Evolutionary conservation across 2,113 vertebrate species (phyloP), one percentile per base, ranked within the genome.

Genomic region (Oceanodroma tethys): DNA sequence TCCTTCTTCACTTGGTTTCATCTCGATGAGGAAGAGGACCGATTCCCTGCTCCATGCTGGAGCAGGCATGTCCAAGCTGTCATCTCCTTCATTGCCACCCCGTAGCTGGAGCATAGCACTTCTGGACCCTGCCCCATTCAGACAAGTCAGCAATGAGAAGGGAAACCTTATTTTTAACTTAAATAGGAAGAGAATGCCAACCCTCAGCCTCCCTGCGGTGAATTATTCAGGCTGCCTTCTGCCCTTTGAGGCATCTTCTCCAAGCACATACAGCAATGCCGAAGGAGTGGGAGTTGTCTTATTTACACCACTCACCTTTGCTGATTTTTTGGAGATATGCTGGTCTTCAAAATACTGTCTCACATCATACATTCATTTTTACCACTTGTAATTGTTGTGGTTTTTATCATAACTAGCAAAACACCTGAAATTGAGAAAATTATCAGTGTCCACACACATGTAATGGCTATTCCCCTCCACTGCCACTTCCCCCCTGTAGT

Each of bases 81-180:
- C 42, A n/a, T n/a, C 36, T 60, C 43, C 18, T 58, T 83, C 81
- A 53, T 34, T 9, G 6, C 13, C 42, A 50, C 13, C n/a, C 38
- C 0, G 0, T 3, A 72, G 20, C 42, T 72, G 47, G 7, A 59
- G 25, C 42, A 34, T 10, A 32, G 52, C 32, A 26, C n/a, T 50
- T 84, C 63, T 62, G 45, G 12, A 62, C 18, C 16, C 21, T 47
- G 11, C 10, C 34, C 43, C 0, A 0, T 26, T 47, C 47, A 38
- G 40, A 20, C 8, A 29, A n/a, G 53, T 34, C 32, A 68, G 11
- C 9, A 18, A 16, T 65, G 42, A 58, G 36, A 78, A 81, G 10
- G 21, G 21, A 86, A 93, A 47, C 0, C 6, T 23, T 58, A 32
- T 65, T 86, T 47, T 76, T 21, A 43, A 15, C 30, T 47, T 52